Percentiles rank a stretch among this genome's conserved stretches.
Conservation (phyloP, 1,140 invertebrate genomes). For the Triops longicaudatus region DNA sequence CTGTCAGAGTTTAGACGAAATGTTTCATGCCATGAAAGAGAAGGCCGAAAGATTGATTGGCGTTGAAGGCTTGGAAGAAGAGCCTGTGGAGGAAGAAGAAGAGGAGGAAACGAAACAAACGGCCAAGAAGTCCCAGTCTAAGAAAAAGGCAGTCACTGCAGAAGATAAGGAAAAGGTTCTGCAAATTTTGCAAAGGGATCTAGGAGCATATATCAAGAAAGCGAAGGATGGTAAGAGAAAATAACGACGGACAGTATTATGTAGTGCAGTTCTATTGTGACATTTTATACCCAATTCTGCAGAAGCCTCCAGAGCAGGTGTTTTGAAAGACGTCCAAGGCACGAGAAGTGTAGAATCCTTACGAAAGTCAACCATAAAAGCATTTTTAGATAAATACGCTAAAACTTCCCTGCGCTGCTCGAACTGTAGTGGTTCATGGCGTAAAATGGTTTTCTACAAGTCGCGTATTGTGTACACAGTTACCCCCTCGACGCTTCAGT, state of each 20-base stretch:
- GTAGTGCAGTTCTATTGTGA: neutral
- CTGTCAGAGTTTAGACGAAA: conserved; percentile 49
- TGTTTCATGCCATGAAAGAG: conserved; percentile 26
- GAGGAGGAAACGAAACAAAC: conserved; percentile 37
- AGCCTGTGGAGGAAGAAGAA: conserved; percentile 34
- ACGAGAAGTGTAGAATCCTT: conserved; percentile 53
- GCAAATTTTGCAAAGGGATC: conserved; percentile 26
- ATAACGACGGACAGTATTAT: neutral
- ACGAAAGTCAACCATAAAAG: conserved; percentile 50
- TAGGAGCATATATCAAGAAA: neutral
- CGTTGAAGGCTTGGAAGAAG: conserved; percentile 29
- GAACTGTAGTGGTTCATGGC: conserved; percentile 50
- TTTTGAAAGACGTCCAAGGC: neutral
- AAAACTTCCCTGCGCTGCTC: conserved; percentile 47
- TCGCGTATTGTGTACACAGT: conserved; percentile 33
- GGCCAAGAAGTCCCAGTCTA: conserved; percentile 41
- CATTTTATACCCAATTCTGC: neutral
- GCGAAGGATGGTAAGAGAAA: neutral
- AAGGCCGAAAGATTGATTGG: conserved; percentile 27
- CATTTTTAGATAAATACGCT: conserved; percentile 43
- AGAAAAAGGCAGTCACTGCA: conserved; percentile 36
- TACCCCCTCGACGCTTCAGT: neutral
- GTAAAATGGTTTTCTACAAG: conserved; percentile 44
- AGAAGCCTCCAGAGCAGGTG: neutral
- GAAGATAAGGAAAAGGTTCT: conserved; percentile 35